phyloP scores from a whole-genome alignment of 2,888 invertebrate species.

The Eupithecia exiguata region DNA sequence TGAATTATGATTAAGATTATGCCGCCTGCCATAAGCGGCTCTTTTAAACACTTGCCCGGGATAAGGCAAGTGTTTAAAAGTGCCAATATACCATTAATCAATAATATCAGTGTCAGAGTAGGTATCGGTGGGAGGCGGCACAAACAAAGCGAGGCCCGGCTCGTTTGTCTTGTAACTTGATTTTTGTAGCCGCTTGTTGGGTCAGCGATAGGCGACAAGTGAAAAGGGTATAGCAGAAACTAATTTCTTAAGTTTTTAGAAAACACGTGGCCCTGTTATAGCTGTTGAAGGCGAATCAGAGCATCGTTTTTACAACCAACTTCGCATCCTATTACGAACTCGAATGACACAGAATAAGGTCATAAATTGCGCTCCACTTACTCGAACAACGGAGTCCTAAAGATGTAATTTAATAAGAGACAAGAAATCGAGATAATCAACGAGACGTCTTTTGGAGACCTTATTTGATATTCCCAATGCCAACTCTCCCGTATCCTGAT shows the following conservation, averaged over 20 bases:
- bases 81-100: background rate
- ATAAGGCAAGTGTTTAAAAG: slow-evolving; percentile 1
- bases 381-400: slow-evolving; percentile 24
- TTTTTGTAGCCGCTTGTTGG: slow-evolving; percentile 2
- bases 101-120: background rate
- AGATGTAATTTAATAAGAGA: slow-evolving; percentile 32
- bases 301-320: slow-evolving; percentile 16
- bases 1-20: background rate
- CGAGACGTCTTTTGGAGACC: slow-evolving; percentile 17
- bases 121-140: background rate
- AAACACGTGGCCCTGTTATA: background rate
- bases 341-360: slow-evolving; percentile 25
- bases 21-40: background rate
- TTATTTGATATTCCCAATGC: slow-evolving; percentile 29
- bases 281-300: slow-evolving; percentile 5
- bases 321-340: slow-evolving; percentile 9
- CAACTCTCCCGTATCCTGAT: slow-evolving; percentile 23
- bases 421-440: slow-evolving; percentile 33
- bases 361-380: slow-evolving; percentile 26
- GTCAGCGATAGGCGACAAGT: background rate
- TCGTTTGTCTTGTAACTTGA: slow-evolving; percentile 7
- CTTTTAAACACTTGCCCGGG: background rate
- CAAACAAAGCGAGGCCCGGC: background rate
- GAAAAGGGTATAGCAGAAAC: background rate
- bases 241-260: background rate